These are phyloP conservation scores for Falco punctatus DNA, from an alignment of 2,113 vertebrate genomes.

Conservation along the genomic window DNA sequence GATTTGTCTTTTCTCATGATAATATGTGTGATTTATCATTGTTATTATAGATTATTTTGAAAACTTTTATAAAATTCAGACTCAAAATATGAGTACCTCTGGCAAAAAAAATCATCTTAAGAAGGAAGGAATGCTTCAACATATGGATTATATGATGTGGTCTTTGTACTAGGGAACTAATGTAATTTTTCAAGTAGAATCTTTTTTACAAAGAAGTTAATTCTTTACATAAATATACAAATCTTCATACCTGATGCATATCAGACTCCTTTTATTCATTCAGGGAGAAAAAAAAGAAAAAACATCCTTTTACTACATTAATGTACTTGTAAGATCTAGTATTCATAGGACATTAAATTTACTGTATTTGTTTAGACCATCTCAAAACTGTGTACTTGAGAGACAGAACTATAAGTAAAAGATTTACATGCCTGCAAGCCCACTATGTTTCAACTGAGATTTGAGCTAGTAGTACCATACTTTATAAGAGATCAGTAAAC, in stretches of 20 bases:
- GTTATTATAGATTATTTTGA: background rate
- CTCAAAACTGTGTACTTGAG: background rate
- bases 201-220: background rate
- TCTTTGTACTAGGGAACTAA: background rate
- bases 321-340: rapidly evolving
- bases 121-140: background rate
- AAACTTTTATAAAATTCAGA: background rate
- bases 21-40: background rate
- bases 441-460: no score
- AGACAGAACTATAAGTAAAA: background rate
- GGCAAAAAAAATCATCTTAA: background rate
- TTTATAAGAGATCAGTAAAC: background rate
- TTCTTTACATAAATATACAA: background rate
- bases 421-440: background rate
- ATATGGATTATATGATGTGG: background rate
- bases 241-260: background rate
- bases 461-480: background rate
- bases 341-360: background rate
- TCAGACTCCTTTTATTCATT: background rate
- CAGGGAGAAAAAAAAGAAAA: background rate
- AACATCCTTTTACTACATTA: rapidly evolving
- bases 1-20: background rate
- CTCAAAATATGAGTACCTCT: background rate
- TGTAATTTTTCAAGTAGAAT: background rate
- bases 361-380: background rate